Evolutionary conservation across 2,797 vertebrate species (phyloP).

Genomic region (Sylvia borin): DNA sequence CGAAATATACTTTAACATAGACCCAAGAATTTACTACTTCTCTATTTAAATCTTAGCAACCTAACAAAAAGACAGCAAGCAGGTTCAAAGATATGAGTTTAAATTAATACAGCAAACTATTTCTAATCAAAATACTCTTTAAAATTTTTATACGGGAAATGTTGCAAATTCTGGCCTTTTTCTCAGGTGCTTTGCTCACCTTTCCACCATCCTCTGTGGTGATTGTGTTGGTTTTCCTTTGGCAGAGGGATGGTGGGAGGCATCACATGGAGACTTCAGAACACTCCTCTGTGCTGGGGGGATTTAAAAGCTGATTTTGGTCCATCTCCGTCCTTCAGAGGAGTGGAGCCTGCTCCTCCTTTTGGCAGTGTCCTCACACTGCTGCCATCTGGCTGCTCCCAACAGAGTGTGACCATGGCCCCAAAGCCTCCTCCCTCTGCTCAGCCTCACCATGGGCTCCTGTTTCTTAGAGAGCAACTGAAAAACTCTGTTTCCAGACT

Average conservation of each 20-base stretch:
- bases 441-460: background rate
- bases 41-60: background rate
- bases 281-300: background rate
- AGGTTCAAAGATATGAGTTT: background rate
- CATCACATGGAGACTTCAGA: fast-evolving
- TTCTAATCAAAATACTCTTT: background rate
- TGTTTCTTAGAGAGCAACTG: background rate
- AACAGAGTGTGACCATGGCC: fast-evolving
- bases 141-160: background rate
- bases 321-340: background rate
- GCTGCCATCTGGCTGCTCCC: background rate
- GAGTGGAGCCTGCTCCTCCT: background rate
- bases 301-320: background rate
- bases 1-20: background rate
- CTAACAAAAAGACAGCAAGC: background rate
- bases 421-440: background rate
- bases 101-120: background rate
- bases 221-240: background rate
- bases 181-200: background rate
- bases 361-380: background rate
- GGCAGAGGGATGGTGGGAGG: background rate
- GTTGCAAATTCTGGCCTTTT: background rate
- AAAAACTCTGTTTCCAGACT: background rate
- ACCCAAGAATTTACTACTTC: background rate
- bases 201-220: background rate